Evolutionary conservation across 2,113 vertebrate genomes (phyloP).

Genomic region (Emydocephalus ijimae): DNA sequence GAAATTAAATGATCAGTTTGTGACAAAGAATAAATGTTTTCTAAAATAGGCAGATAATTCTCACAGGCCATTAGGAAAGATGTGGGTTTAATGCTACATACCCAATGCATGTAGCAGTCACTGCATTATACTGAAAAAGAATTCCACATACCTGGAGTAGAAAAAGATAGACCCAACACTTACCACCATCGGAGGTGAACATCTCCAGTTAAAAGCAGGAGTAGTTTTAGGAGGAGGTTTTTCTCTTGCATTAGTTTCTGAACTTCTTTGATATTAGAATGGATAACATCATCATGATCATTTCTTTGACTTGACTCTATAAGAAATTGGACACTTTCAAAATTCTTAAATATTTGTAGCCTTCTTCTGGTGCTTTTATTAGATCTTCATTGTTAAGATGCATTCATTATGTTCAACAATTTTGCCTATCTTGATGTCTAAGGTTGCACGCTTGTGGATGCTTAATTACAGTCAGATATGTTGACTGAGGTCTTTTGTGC

Average conservation of each 20-base stretch:
- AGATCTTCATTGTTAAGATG: background rate
- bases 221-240: no score
- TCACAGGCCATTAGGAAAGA: no score
- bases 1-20: no score
- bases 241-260: background rate
- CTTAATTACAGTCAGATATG: background rate
- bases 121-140: no score
- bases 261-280: background rate
- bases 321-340: background rate
- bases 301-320: background rate
- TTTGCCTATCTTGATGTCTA: background rate
- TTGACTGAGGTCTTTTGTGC: background rate
- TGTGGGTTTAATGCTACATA: no score
- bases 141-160: no score
- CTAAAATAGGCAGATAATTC: no score
- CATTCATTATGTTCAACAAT: background rate
- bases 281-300: background rate
- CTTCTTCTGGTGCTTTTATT: background rate
- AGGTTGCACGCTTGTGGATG: background rate
- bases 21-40: no score
- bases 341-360: background rate
- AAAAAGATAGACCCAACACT: no score
- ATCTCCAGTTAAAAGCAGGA: no score
- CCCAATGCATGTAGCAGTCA: no score
- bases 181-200: no score